Conservation (phyloP, 2,797 vertebrate genomes). For the Chelon labrosus region DNA sequence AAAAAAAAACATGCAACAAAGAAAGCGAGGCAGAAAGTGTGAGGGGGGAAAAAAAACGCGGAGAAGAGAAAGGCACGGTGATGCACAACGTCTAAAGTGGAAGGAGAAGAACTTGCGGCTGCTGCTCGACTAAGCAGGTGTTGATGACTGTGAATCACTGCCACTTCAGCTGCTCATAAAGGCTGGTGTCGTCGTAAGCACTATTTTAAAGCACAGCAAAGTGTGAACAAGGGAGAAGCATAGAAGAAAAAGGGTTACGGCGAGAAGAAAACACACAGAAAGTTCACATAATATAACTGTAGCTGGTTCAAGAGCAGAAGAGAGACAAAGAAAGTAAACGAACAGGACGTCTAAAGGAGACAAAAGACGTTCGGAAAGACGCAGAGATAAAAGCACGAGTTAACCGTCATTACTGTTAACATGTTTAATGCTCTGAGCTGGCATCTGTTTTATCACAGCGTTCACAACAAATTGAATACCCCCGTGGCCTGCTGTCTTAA, state of each 20-base stretch:
- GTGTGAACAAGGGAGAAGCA: constrained; percentile 15
- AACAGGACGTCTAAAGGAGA: neutral
- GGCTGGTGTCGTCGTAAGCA: constrained; percentile 38
- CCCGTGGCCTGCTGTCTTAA: neutral
- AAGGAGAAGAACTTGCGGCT: constrained; percentile 25
- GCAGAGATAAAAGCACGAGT: neutral
- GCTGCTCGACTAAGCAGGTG: constrained; percentile 53
- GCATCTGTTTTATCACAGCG: neutral
- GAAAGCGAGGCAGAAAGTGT: constrained; percentile 1
- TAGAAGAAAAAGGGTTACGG: neutral
- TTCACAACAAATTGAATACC: neutral
- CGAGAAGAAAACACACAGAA: neutral
- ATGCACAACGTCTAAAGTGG: constrained; percentile 35
- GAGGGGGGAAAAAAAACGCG: constrained; percentile 17
- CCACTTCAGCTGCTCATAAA: constrained; percentile 52
- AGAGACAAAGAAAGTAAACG: neutral
- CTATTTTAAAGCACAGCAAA: constrained; percentile 41
- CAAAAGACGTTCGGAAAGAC: neutral
- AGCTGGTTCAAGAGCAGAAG: neutral
- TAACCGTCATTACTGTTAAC: neutral
- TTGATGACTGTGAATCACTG: constrained; percentile 67
- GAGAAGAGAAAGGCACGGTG: neutral
- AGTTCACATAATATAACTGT: neutral
- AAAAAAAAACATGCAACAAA: neutral
- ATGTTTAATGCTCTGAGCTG: neutral